A percentile compares a stretch with the other conserved stretches of the same genome.
These are phyloP conservation scores for Centroberyx gerrardi DNA, from an alignment of 2,797 vertebrate genomes.

Conservation along the genomic window DNA sequence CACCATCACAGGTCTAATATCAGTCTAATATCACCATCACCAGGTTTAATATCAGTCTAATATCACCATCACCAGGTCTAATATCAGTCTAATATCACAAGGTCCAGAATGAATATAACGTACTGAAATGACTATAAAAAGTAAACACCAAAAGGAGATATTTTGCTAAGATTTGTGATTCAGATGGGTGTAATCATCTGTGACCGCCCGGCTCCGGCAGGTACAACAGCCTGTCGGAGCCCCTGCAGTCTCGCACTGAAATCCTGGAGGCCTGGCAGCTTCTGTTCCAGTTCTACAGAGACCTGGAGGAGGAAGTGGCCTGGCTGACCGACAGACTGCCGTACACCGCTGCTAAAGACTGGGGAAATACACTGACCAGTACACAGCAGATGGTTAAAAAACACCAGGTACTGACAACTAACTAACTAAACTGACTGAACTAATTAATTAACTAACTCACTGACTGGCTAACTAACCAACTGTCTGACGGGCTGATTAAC, in stretches of 20 bases:
- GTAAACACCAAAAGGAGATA: too few relatives aligned
- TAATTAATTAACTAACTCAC: too few relatives aligned
- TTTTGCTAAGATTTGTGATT: too few relatives aligned
- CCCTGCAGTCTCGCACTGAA: slow-evolving; percentile 83
- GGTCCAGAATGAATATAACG: too few relatives aligned
- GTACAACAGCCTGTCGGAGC: slow-evolving; percentile 85
- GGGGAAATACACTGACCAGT: slow-evolving; percentile 81
- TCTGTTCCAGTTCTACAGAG: slow-evolving; percentile 89
- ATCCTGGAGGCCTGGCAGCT: slow-evolving; percentile 87
- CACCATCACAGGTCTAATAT: slow-evolving; percentile 86
- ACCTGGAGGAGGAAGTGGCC: slow-evolving; percentile 88
- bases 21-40: slow-evolving; percentile 80
- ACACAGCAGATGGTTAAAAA: slow-evolving; percentile 87
- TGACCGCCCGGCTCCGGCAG: slow-evolving; percentile 65
- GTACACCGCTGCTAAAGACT: slow-evolving; percentile 80
- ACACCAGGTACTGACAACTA: slow-evolving; percentile 85
- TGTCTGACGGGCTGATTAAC: too few relatives aligned
- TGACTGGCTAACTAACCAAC: too few relatives aligned
- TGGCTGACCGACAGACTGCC: slow-evolving; percentile 90
- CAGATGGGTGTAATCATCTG: too few relatives aligned
- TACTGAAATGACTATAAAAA: too few relatives aligned
- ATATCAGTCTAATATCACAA: background rate
- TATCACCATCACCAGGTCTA: slow-evolving; percentile 88
- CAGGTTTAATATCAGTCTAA: slow-evolving; percentile 81
- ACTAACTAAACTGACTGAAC: background rate